These are phyloP conservation scores for Physella acuta DNA, from an alignment of 1,140 invertebrate genomes.

Conservation along the genomic window DNA sequence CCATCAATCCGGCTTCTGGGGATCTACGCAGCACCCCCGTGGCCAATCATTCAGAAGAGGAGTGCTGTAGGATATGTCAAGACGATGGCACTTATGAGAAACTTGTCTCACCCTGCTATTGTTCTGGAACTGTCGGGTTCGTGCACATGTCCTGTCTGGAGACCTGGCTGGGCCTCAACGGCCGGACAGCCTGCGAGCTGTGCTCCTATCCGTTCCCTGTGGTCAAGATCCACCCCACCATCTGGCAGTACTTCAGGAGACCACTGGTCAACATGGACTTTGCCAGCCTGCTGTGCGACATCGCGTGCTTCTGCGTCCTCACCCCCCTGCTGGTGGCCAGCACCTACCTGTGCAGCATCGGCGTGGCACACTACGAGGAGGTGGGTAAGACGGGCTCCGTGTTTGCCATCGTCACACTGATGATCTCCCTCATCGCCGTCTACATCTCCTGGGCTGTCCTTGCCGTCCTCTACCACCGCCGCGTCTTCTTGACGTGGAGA, in stretches of 20 bases:
- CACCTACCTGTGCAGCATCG: conserved; percentile 8
- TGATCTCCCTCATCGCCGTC: conserved; percentile 6
- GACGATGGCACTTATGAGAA: conserved; percentile 62
- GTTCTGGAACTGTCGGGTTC: conserved; percentile 69
- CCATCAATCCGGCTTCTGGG: no score
- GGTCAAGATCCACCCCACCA: conserved; percentile 29
- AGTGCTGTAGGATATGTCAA: conserved; percentile 58
- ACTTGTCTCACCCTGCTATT: conserved; percentile 67
- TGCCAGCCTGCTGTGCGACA: conserved; percentile 3
- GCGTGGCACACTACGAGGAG: neutral
- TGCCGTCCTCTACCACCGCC: conserved; percentile 8
- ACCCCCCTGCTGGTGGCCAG: conserved; percentile 12
- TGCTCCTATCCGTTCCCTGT: conserved; percentile 63
- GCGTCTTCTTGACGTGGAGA: conserved; percentile 1
- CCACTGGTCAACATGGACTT: conserved; percentile 11
- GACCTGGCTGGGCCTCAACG: conserved; percentile 67
- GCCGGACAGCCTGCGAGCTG: conserved; percentile 66
- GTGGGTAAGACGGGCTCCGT: conserved; percentile 1
- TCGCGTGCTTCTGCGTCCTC: conserved; percentile 9
- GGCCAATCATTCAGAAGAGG: neutral
- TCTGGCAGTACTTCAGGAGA: neutral
- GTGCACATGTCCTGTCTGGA: conserved; percentile 71
- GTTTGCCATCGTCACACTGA: conserved; percentile 7
- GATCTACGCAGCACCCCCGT: neutral
- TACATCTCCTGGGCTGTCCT: conserved; percentile 13